Evolutionary conservation across 1,140 invertebrate species (phyloP).

Genomic region (Lordiphosa clarofinis): DNA sequence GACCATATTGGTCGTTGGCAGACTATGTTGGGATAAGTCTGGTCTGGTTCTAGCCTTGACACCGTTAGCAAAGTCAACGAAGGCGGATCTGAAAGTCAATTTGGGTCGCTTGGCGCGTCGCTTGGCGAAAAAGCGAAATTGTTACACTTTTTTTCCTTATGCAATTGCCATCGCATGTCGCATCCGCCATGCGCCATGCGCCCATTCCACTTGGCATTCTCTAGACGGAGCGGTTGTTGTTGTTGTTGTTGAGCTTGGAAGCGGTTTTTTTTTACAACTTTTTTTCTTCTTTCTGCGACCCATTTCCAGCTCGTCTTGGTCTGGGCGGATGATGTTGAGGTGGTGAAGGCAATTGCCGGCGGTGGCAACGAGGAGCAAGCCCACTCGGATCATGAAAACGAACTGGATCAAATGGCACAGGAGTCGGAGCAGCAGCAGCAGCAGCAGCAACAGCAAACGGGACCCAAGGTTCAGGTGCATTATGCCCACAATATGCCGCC

Average conservation of each 20-base stretch:
- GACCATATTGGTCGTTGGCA: too few species aligned
- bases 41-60: conserved; percentile 65
- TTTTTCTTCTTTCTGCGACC: conserved; percentile 20
- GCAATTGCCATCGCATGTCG: conserved; percentile 64
- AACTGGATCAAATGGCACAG: conserved; percentile 84
- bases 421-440: conserved; percentile 83
- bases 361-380: conserved; percentile 63
- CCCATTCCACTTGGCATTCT: conserved; percentile 54
- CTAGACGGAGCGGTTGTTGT: conserved; percentile 3
- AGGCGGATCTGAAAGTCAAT: conserved; percentile 64
- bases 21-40: neutral
- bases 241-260: conserved; percentile 9
- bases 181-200: conserved; percentile 43
- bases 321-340: conserved; percentile 83
- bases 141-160: conserved; percentile 61
- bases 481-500: conserved; percentile 82
- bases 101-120: conserved; percentile 42
- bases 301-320: conserved; percentile 48
- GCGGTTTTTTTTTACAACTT: conserved; percentile 19
- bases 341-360: conserved; percentile 82
- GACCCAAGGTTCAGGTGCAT: conserved; percentile 70
- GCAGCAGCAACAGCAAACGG: conserved; percentile 80
- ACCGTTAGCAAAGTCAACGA: conserved; percentile 33
- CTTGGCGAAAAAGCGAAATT: conserved; percentile 63
- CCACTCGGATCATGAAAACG: conserved; percentile 81